These are phyloP conservation scores for Diplodus puntazzo DNA, from an alignment of 2,797 vertebrate genomes.

Conservation along the genomic window DNA sequence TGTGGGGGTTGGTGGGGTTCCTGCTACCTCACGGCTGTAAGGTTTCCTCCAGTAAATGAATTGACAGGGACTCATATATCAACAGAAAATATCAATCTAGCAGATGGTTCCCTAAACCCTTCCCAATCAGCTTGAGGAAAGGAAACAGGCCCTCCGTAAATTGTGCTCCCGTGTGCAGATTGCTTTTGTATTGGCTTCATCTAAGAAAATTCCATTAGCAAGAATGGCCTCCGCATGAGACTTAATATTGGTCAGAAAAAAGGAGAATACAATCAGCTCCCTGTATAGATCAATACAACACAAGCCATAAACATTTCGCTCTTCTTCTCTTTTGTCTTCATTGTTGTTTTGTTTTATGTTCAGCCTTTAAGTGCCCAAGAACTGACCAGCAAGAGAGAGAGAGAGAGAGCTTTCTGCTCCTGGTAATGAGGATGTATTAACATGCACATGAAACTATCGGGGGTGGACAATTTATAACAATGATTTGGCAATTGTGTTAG, in stretches of 20 bases:
- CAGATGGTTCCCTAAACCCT: slow-evolving; percentile 52
- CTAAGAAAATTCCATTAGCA: slow-evolving; percentile 58
- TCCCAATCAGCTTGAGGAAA: slow-evolving; percentile 20
- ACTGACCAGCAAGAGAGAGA: neutral
- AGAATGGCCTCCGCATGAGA: slow-evolving; percentile 5
- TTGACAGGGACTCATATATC: slow-evolving; percentile 52
- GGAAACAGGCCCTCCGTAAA: slow-evolving; percentile 38
- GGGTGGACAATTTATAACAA: neutral
- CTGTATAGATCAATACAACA: slow-evolving; percentile 15
- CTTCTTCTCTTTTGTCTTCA: neutral
- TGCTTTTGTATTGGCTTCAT: slow-evolving; percentile 55
- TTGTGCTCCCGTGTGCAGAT: slow-evolving; percentile 14
- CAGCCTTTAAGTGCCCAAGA: neutral
- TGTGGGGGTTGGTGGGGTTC: slow-evolving; percentile 12
- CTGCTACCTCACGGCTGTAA: slow-evolving; percentile 29
- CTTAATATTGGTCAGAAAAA: slow-evolving; percentile 34
- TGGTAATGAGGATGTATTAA: slow-evolving; percentile 5
- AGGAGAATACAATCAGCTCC: neutral
- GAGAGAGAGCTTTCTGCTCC: neutral
- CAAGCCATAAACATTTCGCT: neutral
- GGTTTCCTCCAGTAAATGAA: slow-evolving; percentile 36
- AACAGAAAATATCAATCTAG: slow-evolving; percentile 53
- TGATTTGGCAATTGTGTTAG: no score
- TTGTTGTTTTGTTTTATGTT: slow-evolving; percentile 7
- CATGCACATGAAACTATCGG: neutral